These are phyloP conservation scores for Pogonognathellus flavescens DNA, from an alignment of 1,140 invertebrate species.

Conservation along the genomic window DNA sequence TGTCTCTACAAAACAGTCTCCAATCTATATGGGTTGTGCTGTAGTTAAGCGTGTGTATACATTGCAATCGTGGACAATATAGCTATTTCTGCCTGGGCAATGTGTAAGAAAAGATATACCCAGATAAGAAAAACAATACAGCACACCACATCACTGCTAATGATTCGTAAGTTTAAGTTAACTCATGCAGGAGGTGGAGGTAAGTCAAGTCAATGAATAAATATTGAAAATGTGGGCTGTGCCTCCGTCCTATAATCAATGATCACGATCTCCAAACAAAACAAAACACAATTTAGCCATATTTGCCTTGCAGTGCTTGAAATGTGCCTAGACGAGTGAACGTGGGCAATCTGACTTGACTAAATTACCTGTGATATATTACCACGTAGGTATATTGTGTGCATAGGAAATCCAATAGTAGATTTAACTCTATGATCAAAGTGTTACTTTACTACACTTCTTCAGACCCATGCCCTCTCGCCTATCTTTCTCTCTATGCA, in stretches of 20 bases:
- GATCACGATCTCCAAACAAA: conserved; percentile 48
- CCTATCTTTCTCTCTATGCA: neutral
- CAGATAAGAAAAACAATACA: neutral
- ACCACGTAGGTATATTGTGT: conserved; percentile 23
- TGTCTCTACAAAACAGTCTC: too few species aligned
- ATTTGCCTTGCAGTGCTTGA: conserved; percentile 1
- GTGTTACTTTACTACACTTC: neutral
- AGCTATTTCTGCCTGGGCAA: too few species aligned
- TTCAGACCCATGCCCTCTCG: neutral
- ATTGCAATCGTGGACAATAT: too few species aligned
- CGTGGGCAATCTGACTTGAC: conserved; percentile 35
- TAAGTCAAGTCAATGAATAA: conserved; percentile 47
- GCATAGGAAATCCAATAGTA: conserved; percentile 27
- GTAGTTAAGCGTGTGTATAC: too few species aligned
- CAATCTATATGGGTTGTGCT: too few species aligned
- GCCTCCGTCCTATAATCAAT: conserved; percentile 46
- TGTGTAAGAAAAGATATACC: too few species aligned
- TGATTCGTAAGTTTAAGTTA: conserved; percentile 39
- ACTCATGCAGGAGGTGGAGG: conserved; percentile 34
- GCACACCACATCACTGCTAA: neutral
- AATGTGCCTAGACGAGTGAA: neutral
- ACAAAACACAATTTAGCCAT: conserved; percentile 48
- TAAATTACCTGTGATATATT: conserved; percentile 49
- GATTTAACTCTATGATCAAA: neutral
- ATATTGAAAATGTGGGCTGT: conserved; percentile 50